phyloP scores from a whole-genome alignment of 2,113 vertebrate species.

The Ptyas mucosa region DNA sequence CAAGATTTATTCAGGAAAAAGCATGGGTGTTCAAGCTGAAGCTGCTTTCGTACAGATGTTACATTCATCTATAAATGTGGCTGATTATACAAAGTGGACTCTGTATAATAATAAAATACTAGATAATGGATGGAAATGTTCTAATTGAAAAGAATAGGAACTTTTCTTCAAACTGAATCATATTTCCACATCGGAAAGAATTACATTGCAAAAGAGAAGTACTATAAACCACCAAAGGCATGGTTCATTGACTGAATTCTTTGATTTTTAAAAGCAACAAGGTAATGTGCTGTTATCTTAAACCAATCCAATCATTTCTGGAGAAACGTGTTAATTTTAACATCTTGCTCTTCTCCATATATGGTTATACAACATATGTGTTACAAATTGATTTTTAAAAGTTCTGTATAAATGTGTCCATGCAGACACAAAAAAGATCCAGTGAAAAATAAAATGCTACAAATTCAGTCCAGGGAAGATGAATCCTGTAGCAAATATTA shows the following conservation, averaged over 20 bases:
- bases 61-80: conserved; percentile 57
- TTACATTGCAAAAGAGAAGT: conserved; percentile 29
- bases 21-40: conserved; percentile 62
- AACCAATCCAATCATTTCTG: conserved; percentile 44
- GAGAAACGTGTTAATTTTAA: conserved; percentile 49
- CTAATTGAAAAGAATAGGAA: conserved; percentile 49
- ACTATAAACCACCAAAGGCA: conserved; percentile 35
- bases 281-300: conserved; percentile 59
- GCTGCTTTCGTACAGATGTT: conserved; percentile 62
- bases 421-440: conserved; percentile 47
- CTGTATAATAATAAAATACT: conserved; percentile 50
- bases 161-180: conserved; percentile 51
- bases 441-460: conserved; percentile 60
- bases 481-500: conserved; percentile 61
- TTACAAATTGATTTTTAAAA: conserved; percentile 63
- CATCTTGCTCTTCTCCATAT: conserved; percentile 69
- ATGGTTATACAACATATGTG: conserved; percentile 61
- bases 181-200: conserved; percentile 68
- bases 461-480: conserved; percentile 53
- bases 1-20: conserved; percentile 61
- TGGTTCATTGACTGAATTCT: conserved; percentile 27
- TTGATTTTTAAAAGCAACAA: conserved; percentile 38
- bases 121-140: conserved; percentile 55
- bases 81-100: conserved; percentile 54
- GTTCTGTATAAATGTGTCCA: conserved; percentile 58